Conservation (phyloP, 1,140 invertebrate species). For the Saxidomus purpurata region DNA sequence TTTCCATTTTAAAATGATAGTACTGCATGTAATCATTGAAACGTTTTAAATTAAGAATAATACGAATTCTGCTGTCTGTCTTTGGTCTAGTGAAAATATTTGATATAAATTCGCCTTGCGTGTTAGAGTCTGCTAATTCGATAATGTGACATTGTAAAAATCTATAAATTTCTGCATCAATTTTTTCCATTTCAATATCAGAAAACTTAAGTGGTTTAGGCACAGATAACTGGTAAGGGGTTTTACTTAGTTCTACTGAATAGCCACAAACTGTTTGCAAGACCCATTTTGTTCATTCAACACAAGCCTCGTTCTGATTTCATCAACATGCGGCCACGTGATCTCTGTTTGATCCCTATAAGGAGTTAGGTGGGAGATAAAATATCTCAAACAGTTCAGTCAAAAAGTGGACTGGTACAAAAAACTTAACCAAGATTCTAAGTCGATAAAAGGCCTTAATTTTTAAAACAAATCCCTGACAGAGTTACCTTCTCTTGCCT, state of each 20-base stretch:
- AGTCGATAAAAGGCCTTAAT: no score
- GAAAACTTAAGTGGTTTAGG: conserved; percentile 24
- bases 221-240: background rate
- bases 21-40: conserved; percentile 53
- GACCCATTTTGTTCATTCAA: no score
- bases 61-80: conserved; percentile 53
- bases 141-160: conserved; percentile 38
- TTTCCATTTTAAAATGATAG: conserved; percentile 71
- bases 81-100: conserved; percentile 65
- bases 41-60: conserved; percentile 67
- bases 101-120: conserved; percentile 55
- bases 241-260: conserved; percentile 26
- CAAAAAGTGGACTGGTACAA: no score
- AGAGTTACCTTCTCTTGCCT: no score
- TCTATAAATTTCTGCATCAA: conserved; percentile 13
- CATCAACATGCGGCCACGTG: no score
- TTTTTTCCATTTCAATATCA: background rate
- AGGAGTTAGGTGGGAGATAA: no score
- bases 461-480: no score
- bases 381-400: no score
- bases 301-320: no score
- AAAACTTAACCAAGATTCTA: no score
- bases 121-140: background rate
- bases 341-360: no score
- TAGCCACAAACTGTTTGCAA: conserved; percentile 45